Percentiles rank a stretch among this genome's conserved stretches.
These are phyloP conservation scores for Schizothorax lantsangensis DNA, from an alignment of 2,797 vertebrate genomes.

Conservation along the genomic window DNA sequence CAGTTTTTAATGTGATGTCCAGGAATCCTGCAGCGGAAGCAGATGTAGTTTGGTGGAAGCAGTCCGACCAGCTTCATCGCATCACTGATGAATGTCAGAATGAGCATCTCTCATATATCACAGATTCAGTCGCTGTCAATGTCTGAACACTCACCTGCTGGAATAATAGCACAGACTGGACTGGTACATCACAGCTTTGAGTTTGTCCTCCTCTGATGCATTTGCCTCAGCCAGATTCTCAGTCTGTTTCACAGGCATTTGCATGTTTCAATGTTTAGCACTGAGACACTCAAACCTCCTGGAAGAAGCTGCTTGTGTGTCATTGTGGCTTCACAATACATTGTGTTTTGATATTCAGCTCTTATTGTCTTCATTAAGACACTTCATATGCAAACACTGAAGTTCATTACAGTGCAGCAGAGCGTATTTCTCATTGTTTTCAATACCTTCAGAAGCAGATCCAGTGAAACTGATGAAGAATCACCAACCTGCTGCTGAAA, in stretches of 20 bases:
- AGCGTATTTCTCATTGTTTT: not conserved
- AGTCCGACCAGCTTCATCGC: not conserved
- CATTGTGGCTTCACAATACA: not conserved
- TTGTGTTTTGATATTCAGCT: not conserved
- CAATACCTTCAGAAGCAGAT: constrained; percentile 11
- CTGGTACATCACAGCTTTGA: constrained; percentile 8
- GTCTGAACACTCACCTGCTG: not conserved
- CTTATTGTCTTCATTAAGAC: not conserved
- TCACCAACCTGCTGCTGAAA: not conserved
- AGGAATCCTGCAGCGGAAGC: not conserved
- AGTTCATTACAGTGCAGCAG: constrained; percentile 1
- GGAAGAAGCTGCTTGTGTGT: not conserved
- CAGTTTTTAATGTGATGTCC: constrained; percentile 16
- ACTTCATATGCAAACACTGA: not conserved
- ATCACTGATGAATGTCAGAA: not conserved
- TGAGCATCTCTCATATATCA: not conserved
- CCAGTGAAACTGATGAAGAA: not conserved
- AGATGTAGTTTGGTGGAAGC: not conserved
- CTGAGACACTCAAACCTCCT: not conserved
- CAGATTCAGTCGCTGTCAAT: not conserved
- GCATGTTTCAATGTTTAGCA: not conserved
- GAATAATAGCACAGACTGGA: not conserved
- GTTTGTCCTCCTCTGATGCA: constrained; percentile 3
- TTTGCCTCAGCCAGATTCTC: constrained; percentile 17
- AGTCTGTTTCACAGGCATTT: not conserved